Evolutionary conservation across 1,140 invertebrate species (phyloP).

Genomic region (Trachymyrmex septentrionalis): DNA sequence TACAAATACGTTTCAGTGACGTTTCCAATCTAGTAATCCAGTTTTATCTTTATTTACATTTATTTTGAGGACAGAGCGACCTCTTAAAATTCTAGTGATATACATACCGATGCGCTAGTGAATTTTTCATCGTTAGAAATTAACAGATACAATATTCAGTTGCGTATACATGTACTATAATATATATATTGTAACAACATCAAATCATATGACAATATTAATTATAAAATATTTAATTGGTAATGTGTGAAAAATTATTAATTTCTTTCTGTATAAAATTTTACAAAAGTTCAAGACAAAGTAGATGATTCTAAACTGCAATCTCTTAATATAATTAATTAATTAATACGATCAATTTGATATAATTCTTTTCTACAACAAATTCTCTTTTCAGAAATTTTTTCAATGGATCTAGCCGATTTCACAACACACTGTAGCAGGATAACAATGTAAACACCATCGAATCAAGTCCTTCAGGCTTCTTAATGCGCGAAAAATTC

Average conservation of each 20-base stretch:
- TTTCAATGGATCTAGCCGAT: neutral
- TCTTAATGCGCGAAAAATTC: slow-evolving; percentile 62
- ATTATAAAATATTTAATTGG: slow-evolving; percentile 1
- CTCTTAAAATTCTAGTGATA: neutral
- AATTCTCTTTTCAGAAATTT: neutral
- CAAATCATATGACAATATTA: neutral
- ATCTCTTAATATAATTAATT: neutral
- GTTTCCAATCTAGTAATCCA: neutral
- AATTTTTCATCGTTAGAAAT: too few relatives aligned
- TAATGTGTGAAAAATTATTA: neutral
- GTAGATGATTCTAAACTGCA: neutral
- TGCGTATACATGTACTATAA: too few relatives aligned
- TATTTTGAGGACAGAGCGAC: neutral
- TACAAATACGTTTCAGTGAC: neutral
- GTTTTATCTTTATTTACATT: neutral
- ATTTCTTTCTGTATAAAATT: neutral
- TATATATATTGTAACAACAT: too few relatives aligned
- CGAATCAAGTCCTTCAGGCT: slow-evolving; percentile 39
- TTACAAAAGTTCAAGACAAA: neutral
- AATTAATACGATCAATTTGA: neutral
- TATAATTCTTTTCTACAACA: neutral
- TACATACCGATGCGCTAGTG: too few relatives aligned
- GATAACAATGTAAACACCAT: slow-evolving; percentile 4
- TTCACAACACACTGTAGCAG: neutral
- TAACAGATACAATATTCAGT: too few relatives aligned